A percentile compares a stretch with the other conserved stretches of the same genome.
Evolutionary conservation across 2,113 vertebrate genomes (phyloP).

Genomic region (Microcebus jonahi): DNA sequence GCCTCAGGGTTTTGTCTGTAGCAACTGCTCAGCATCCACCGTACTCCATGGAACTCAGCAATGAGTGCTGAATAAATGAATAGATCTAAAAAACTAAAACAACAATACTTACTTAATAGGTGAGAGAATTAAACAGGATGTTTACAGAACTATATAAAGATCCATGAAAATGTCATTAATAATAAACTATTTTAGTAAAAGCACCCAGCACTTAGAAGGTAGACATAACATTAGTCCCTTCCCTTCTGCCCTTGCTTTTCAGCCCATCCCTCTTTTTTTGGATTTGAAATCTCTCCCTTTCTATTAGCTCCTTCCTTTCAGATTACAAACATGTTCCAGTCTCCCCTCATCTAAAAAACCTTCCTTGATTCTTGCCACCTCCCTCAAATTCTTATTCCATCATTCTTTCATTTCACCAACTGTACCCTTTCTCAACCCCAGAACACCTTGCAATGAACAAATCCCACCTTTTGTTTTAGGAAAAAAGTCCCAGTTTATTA

Average conservation of each 20-base stretch:
- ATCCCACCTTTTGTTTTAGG: background rate
- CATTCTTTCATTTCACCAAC: background rate
- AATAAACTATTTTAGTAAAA: background rate
- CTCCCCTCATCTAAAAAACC: background rate
- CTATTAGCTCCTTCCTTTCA: background rate
- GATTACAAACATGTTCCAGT: background rate
- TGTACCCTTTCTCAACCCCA: background rate
- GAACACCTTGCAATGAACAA: conserved; percentile 36
- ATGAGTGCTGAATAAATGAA: background rate
- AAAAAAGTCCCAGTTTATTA: conserved; percentile 26
- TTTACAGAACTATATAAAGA: background rate
- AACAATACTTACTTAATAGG: background rate
- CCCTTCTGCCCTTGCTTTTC: background rate
- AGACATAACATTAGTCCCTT: background rate
- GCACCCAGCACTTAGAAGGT: background rate
- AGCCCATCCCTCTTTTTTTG: background rate
- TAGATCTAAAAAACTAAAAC: background rate
- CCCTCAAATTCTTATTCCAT: background rate
- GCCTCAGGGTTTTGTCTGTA: background rate
- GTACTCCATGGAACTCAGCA: background rate
- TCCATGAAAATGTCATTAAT: background rate
- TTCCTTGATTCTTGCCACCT: background rate
- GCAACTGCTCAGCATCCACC: background rate
- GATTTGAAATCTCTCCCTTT: background rate
- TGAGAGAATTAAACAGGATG: background rate